A percentile compares a stretch with the other conserved stretches of the same genome.
Conservation (phyloP, 2,797 vertebrate species). For the Centropyge bicolor region DNA sequence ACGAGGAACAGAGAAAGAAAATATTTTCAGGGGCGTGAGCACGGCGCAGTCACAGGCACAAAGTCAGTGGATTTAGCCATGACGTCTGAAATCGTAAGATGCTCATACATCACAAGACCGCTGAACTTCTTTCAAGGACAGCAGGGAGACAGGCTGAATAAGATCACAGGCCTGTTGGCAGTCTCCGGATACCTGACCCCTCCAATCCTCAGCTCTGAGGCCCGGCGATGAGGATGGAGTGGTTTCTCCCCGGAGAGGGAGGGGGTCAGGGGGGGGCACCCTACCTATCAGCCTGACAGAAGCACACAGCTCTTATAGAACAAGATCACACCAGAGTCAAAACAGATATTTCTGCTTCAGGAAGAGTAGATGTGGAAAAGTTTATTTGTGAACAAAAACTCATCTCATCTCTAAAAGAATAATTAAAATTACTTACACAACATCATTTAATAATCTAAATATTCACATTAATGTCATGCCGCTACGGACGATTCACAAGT, state of each 20-base stretch:
- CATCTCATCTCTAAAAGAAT: not conserved
- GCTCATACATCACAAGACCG: slow-evolving; percentile 70
- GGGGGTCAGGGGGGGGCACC: slow-evolving; percentile 24
- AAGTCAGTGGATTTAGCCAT: slow-evolving; percentile 55
- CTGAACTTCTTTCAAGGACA: slow-evolving; percentile 75
- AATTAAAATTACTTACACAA: not conserved
- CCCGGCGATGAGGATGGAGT: slow-evolving; percentile 7
- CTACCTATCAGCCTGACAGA: slow-evolving; percentile 22
- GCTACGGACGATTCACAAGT: not conserved
- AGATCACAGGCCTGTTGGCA: slow-evolving; percentile 46
- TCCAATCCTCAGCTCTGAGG: slow-evolving; percentile 8
- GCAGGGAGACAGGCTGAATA: slow-evolving; percentile 53
- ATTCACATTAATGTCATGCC: not conserved
- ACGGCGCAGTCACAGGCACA: slow-evolving; percentile 32
- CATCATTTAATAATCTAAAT: not conserved
- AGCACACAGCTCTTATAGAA: slow-evolving; percentile 22
- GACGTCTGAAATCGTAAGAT: slow-evolving; percentile 63
- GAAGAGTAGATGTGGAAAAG: not conserved
- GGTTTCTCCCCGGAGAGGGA: slow-evolving; percentile 35
- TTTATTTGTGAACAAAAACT: not conserved
- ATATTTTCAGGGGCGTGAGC: slow-evolving; percentile 41
- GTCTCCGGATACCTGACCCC: slow-evolving; percentile 56
- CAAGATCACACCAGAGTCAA: not conserved
- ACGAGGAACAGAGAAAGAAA: slow-evolving; percentile 34
- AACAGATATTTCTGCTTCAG: not conserved